Evolutionary conservation across 2,797 vertebrate species (phyloP).

Genomic region (Notolabrus celidotus): DNA sequence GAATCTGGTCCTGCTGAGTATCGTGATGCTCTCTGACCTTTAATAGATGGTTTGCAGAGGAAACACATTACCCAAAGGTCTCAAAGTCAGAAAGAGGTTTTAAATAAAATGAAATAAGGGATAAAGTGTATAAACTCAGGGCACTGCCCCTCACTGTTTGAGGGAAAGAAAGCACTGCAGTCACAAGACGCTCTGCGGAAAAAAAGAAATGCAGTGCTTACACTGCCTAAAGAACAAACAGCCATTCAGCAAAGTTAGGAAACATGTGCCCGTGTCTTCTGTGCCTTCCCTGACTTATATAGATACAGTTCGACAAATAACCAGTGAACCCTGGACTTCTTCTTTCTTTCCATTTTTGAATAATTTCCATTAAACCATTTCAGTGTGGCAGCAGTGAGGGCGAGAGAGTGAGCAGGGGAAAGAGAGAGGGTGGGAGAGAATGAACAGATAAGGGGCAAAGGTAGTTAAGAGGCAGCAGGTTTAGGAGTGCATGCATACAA

Average conservation of each 20-base stretch:
- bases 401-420: slow-evolving; percentile 14
- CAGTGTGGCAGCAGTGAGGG: slow-evolving; percentile 53
- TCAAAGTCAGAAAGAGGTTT: slow-evolving; percentile 20
- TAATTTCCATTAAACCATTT: slow-evolving; percentile 71
- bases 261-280: slow-evolving; percentile 51
- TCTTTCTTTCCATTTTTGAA: slow-evolving; percentile 67
- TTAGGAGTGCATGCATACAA: slow-evolving; percentile 49
- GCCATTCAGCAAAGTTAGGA: slow-evolving; percentile 59
- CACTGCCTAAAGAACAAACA: slow-evolving; percentile 57
- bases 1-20: slow-evolving; percentile 22
- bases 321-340: slow-evolving; percentile 56
- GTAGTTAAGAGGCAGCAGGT: slow-evolving; percentile 63
- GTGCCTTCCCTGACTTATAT: slow-evolving; percentile 46
- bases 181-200: slow-evolving; percentile 23
- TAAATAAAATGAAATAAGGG: slow-evolving; percentile 21
- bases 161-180: slow-evolving; percentile 9
- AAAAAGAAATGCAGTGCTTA: slow-evolving; percentile 50
- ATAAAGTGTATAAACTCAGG: slow-evolving; percentile 17
- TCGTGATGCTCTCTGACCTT: slow-evolving; percentile 2
- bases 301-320: slow-evolving; percentile 64
- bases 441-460: slow-evolving; percentile 61
- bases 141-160: slow-evolving; percentile 30
- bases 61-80: slow-evolving; percentile 27
- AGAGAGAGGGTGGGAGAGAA: slow-evolving; percentile 34
- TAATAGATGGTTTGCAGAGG: slow-evolving; percentile 26